These are phyloP conservation scores for Platyura marginata DNA, from an alignment of 1,140 invertebrate species.

Conservation along the genomic window DNA sequence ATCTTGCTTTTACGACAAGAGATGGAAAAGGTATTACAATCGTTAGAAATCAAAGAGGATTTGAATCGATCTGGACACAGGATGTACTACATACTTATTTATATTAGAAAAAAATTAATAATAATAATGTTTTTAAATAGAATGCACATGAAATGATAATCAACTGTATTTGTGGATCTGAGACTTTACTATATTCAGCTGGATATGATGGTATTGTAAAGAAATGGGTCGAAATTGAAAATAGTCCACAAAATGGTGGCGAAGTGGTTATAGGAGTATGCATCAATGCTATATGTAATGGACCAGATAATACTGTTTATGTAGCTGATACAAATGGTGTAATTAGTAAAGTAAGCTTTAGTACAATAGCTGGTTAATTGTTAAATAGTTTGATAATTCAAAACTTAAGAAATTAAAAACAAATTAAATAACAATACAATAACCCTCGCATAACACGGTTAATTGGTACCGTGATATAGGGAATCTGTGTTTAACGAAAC, in stretches of 20 bases:
- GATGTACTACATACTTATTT: no score
- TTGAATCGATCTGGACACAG: conserved; percentile 11
- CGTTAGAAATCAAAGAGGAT: conserved; percentile 12
- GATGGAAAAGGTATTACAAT: conserved; percentile 18
- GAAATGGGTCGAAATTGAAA: conserved; percentile 14
- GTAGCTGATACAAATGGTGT: conserved; percentile 15
- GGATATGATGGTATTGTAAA: conserved; percentile 22
- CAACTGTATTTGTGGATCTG: conserved; percentile 13
- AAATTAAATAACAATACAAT: no score
- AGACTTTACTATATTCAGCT: conserved; percentile 11
- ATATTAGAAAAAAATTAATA: no score
- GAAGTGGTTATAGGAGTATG: conserved; percentile 15
- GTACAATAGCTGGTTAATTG: neutral
- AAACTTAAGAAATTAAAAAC: no score
- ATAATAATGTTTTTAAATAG: no score
- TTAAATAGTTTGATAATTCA: no score
- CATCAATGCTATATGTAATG: conserved; percentile 16
- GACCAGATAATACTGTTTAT: conserved; percentile 11
- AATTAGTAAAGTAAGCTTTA: conserved; percentile 9
- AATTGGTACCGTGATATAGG: no score
- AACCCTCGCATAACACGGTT: no score
- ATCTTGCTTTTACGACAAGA: conserved; percentile 17
- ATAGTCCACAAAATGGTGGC: conserved; percentile 9
- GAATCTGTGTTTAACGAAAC: no score
- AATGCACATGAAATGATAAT: conserved; percentile 20